These are phyloP conservation scores for Lepidotrigona ventralis DNA, from an alignment of 1,140 invertebrate genomes.

Conservation along the genomic window DNA sequence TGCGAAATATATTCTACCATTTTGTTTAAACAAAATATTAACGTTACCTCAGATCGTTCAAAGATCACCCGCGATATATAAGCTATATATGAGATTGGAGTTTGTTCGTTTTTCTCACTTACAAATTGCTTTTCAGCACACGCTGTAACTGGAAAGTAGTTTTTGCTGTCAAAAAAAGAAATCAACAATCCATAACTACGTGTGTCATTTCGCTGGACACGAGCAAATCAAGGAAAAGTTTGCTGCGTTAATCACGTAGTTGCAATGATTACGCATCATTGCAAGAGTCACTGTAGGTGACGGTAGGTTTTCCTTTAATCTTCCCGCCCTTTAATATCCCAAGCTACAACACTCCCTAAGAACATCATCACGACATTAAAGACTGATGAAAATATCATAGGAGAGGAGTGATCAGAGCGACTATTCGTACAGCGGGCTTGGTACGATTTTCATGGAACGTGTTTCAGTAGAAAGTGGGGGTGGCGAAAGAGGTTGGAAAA, in stretches of 20 bases:
- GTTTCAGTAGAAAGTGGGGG: background rate
- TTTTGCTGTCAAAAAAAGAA: too few relatives aligned
- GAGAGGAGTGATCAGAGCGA: background rate
- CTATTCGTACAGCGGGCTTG: background rate
- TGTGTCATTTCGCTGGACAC: background rate
- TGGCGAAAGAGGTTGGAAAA: constrained; percentile 2
- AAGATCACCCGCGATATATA: too few relatives aligned
- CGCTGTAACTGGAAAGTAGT: too few relatives aligned
- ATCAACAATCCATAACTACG: too few relatives aligned
- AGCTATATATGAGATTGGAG: too few relatives aligned
- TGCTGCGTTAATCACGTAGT: background rate
- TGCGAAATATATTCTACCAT: too few relatives aligned
- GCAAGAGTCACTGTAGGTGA: background rate
- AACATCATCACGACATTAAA: too few relatives aligned
- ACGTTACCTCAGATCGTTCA: too few relatives aligned
- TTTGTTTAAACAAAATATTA: too few relatives aligned
- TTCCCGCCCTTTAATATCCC: background rate
- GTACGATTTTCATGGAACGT: background rate
- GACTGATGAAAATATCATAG: too few relatives aligned
- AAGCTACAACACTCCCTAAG: background rate
- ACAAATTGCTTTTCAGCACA: too few relatives aligned
- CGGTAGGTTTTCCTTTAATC: background rate
- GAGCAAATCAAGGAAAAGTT: background rate
- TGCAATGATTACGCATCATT: background rate
- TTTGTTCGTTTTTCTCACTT: too few relatives aligned